Base-by-base conservation (phyloP, 2,888 invertebrate genomes). In the Endotricha flammealis region DNA sequence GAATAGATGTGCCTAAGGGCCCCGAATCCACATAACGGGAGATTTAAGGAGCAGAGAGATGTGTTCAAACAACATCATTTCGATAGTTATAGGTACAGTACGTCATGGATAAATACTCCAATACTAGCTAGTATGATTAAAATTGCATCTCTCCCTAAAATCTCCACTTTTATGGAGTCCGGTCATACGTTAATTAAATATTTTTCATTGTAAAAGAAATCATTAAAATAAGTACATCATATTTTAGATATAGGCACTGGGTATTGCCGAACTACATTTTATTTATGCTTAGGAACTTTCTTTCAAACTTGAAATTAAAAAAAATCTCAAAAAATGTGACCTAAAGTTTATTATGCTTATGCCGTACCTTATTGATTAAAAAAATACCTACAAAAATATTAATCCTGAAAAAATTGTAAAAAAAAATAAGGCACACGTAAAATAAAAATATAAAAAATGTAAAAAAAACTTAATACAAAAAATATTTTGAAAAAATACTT, bases 261-360 rank as follows among this genome's bases (percentile, higher is more conserved):
- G 34, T 38, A 32, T 20, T n/a, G 33, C 44, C 40, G 36, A 42
- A 42, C 40, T 40, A 37, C 42, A 25, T 44, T 42, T 44, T 36
- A 29, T 14, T 36, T 48, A 32, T 42, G 42, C 36, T 35, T 14
- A 66, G 65, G 63, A 67, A 68, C 68, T 50, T 44, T 51, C 38
- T 20, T 8, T 20, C 20, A n/a, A 20, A 41, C 42, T 49, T 41
- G 46, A 39, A 42, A 31, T 11, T 37, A 45, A 49, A 41, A 40
- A 39, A 34, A 42, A 28, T n/a, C n/a, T n/a, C n/a, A n/a, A n/a
- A n/a, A n/a, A n/a, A n/a, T n/a, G n/a, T n/a, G n/a, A n/a, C n/a
- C n/a, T n/a, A n/a, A n/a, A n/a, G n/a, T n/a, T n/a, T n/a, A n/a
- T n/a, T n/a, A n/a, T n/a, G n/a, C n/a, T n/a, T n/a, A n/a, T n/a